These are phyloP conservation scores for Argyrosomus regius DNA, from an alignment of 2,797 vertebrate genomes.

Conservation along the genomic window DNA sequence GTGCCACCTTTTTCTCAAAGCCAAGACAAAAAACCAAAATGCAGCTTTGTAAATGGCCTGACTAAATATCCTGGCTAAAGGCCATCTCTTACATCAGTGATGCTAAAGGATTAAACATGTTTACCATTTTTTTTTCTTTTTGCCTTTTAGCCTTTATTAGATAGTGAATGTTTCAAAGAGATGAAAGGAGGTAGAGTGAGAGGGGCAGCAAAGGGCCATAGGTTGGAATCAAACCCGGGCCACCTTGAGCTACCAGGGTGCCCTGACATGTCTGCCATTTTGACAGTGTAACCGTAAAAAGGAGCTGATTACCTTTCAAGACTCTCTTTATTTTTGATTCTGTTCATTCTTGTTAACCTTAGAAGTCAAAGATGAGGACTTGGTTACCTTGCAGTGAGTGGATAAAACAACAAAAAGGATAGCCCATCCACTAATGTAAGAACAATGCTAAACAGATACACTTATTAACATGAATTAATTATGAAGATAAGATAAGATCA, in stretches of 20 bases:
- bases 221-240: too few species aligned
- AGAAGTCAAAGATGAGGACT: background rate
- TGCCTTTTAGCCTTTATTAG: too few species aligned
- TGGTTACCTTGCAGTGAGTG: background rate
- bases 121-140: background rate
- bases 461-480: background rate
- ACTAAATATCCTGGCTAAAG: slow-evolving; percentile 8
- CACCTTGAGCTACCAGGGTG: too few species aligned
- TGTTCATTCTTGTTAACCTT: background rate
- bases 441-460: background rate
- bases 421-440: background rate
- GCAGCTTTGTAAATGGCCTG: slow-evolving; percentile 2
- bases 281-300: background rate
- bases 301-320: background rate
- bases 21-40: background rate
- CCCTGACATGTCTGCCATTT: background rate
- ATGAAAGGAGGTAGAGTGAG: too few species aligned
- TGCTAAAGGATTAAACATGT: slow-evolving; percentile 4
- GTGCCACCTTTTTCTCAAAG: slow-evolving; percentile 19
- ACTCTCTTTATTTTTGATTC: too few species aligned
- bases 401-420: background rate
- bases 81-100: slow-evolving; percentile 1
- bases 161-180: too few species aligned
- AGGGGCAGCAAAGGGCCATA: too few species aligned
- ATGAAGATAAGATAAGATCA: background rate